Evolutionary conservation across 2,113 vertebrate species (phyloP), one percentile per base, ranked within the genome.

Genomic region (Cyprinus carpio): DNA sequence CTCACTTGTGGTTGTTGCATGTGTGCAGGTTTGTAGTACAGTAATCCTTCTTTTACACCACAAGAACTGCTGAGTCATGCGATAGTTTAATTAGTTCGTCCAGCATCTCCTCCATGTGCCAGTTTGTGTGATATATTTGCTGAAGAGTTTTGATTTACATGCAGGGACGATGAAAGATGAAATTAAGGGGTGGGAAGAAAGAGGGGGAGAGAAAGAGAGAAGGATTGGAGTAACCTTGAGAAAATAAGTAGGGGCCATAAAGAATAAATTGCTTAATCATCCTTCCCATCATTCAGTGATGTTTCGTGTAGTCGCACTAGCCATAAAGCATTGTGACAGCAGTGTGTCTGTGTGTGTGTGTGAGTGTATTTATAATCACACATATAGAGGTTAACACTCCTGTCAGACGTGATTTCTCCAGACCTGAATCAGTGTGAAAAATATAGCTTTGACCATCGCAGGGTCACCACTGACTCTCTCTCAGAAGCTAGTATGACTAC

Each of bases 151-250:
- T 85, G 84, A 80, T 60, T 27, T 85, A 85, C 67, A 79, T 80
- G 34, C 84, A 72, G 51, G n/a, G 4, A 80, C 40, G 65, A 69
- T 78, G 34, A 85, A 69, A 25, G n/a, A 78, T 72, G 60, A 75
- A 62, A 75, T 67, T 12, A 65, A 27, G 16, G 29, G 46, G 72
- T 25, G 49, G 54, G 37, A 31, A 25, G 25, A 72, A 58, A 27
- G 62, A 75, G 71, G 51, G 72, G 37, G 67, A 92, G 90, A 92
- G 91, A 49, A 46, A 90, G 93, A 93, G 93, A 94, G 94, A 92
- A 93, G 91, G 93, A 91, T 91, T 94, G 93, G 94, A 90, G 94
- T 95, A 81, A 87, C 82, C 86, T 84, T 87, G 65, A 81, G 65
- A 75, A 74, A 87, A 79, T 81, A 65, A 51, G 58, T 80, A 51